Evolutionary conservation across 1,140 invertebrate species (phyloP), one percentile per base, ranked within the genome.

Genomic region (Parasteatoda tepidariorum): DNA sequence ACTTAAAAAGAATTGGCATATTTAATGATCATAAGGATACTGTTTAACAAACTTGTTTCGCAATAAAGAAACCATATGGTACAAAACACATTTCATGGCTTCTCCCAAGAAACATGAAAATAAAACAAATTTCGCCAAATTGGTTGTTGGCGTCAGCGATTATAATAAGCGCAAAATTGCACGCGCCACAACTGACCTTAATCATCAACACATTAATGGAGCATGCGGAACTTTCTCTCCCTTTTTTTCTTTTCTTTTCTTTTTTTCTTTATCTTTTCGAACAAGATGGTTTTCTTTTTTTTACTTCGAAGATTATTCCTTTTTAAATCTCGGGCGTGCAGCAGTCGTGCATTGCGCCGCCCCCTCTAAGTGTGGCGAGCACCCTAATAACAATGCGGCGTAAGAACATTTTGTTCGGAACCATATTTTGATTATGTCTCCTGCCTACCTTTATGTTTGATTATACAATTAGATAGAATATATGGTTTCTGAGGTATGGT

Each of bases 151-250:
- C 38, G 48, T 71, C 68, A n/a, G 33, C 15, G 48, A 28, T 15
- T 48, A 31, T 57, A 71, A 71, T 57, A 7, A 13, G 26, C 28
- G 28, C 41, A 55, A 74, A 74, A 74, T 74, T 74, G 71, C 71
- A 61, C 68, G 68, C 48, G 68, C 68, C 68, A 71, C 68, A 57
- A 31, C n/a, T 74, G 71, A 74, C 55, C 71, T 22, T 18, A 31
- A 13, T 62, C 31, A 61, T 55, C 57, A 26, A 26, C 31, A 74
- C 48, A 57, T 34, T 71, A 71, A 71, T 71, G 68, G 48, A 9
- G 62, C 62, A 34, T 66, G 38, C 38, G 38, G 38, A 48, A 4
- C 38, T 3, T 24, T 55, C 68, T n/a, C 15, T 57, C 3, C 11
- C 24, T 5, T 15, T 15, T 28, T 38, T 33, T n/a, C 9, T 55